Base-by-base conservation (phyloP, 2,888 invertebrate genomes). In the Anodontia alba region DNA sequence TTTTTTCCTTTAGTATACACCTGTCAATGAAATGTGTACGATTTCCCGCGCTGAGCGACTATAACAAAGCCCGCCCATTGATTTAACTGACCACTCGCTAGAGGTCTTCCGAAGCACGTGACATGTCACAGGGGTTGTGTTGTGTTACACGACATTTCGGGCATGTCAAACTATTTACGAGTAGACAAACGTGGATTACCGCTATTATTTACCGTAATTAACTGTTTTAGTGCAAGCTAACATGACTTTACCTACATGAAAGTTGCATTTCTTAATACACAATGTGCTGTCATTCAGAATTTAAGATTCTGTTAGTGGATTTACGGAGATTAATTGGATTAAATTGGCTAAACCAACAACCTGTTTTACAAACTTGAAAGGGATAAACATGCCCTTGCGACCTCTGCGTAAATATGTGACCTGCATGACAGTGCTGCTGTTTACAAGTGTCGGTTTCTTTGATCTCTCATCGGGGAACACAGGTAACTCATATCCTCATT, bases 341-440 rank as follows among this genome's bases (percentile, higher is more conserved):
- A 54, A 73, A 80, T 77, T 73, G 73, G 71, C 62, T 73, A 77
- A 68, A 66, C 54, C 73, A 38, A 66, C 69, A 73, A 68, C 73
- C 42, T 57, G 46, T 42, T 42, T 70, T 49, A 43, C 42, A 69
- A 42, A 69, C 69, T 70, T 70, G 69, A 71, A 85, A 80, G 76
- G 87, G 84, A 81, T 87, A 84, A 88, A 87, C 85, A 88, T 88
- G 88, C 84, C 84, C 87, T 73, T 66, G 29, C 73, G 79, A 84
- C 79, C 73, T 69, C 38, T 54, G 78, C 74, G 74, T 67, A 73
- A 73, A 67, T 73, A 46, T 69, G 43, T 69, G 69, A 69, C 69
- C 69, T 42, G 43, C 42, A 7, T 69, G 69, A 43, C 69, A 69
- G 46, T 46, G 29, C 69, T 69, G 42, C 43, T 69, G 42, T 62